These are phyloP conservation scores for Sebastes reedi DNA, from an alignment of 2,797 vertebrate species.

Conservation along the genomic window DNA sequence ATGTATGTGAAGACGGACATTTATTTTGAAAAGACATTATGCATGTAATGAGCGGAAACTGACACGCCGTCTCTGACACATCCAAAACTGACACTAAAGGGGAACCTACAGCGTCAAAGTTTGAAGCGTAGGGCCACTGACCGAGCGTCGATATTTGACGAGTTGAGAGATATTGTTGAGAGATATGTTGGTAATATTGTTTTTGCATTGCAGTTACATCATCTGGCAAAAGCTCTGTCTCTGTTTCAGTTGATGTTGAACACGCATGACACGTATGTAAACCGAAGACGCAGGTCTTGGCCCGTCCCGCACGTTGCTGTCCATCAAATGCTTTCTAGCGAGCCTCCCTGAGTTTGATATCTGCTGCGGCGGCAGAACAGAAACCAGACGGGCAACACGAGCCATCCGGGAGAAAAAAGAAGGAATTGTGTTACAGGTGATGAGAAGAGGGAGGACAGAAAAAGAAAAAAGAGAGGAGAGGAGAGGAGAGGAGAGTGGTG, in stretches of 20 bases:
- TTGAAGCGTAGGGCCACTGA: background rate
- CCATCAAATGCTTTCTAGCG: constrained; percentile 5
- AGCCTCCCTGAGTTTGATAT: constrained; percentile 24
- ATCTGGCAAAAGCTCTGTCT: background rate
- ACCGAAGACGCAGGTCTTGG: constrained; percentile 20
- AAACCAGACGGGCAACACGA: constrained; percentile 4
- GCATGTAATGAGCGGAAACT: too few species aligned
- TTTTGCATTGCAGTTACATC: background rate
- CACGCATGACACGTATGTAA: constrained; percentile 18
- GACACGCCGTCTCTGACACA: too few species aligned
- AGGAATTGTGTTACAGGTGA: constrained; percentile 53
- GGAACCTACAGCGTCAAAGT: background rate
- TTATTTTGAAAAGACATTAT: background rate
- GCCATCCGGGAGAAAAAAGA: background rate
- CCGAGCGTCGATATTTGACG: background rate
- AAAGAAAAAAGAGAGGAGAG: background rate
- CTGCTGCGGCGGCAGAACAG: constrained; percentile 18
- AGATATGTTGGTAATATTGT: background rate
- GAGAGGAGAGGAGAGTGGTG: background rate
- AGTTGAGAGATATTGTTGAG: background rate
- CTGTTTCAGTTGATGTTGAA: constrained; percentile 17
- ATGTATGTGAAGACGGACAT: accelerated
- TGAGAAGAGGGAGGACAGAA: constrained; percentile 7
- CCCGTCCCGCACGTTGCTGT: background rate
- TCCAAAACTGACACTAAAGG: too few species aligned